Evolutionary conservation across 2,797 vertebrate genomes (phyloP).

Genomic region (Leptatherina wallacei): DNA sequence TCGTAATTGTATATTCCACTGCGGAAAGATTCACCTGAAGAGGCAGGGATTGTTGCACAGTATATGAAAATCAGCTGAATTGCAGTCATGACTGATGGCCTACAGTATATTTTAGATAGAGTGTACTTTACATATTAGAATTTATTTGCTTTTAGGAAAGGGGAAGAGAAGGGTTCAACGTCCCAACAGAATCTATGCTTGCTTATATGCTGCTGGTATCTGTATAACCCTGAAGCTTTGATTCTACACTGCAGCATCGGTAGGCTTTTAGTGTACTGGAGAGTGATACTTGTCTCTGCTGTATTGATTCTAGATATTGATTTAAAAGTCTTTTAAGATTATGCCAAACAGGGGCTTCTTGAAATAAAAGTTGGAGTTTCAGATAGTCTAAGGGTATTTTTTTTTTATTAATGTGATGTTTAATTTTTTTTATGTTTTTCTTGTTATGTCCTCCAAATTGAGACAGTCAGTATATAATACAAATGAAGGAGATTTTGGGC

Average conservation of each 20-base stretch:
- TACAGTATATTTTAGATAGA: neutral
- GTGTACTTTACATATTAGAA: neutral
- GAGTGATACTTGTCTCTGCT: neutral
- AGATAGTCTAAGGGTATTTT: neutral
- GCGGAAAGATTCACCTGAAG: conserved; percentile 3
- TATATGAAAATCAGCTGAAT: neutral
- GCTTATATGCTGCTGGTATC: neutral
- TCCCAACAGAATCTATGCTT: neutral
- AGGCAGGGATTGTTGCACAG: neutral
- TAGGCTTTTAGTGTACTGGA: neutral
- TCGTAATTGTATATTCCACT: conserved; percentile 20
- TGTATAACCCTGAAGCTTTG: neutral
- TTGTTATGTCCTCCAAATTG: neutral
- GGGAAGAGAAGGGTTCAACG: neutral
- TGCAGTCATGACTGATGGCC: neutral
- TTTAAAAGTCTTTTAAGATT: conserved; percentile 19
- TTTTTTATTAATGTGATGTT: neutral
- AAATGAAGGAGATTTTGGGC: neutral
- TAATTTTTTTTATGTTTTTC: neutral
- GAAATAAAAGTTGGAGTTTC: conserved; percentile 23
- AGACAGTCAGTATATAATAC: neutral
- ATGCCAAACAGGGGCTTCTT: neutral
- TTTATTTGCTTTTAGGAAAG: neutral
- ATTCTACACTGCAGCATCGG: neutral
- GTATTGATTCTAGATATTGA: conserved; percentile 8